Conservation (phyloP, 2,797 vertebrate species). For the Tamandua tetradactyla region DNA sequence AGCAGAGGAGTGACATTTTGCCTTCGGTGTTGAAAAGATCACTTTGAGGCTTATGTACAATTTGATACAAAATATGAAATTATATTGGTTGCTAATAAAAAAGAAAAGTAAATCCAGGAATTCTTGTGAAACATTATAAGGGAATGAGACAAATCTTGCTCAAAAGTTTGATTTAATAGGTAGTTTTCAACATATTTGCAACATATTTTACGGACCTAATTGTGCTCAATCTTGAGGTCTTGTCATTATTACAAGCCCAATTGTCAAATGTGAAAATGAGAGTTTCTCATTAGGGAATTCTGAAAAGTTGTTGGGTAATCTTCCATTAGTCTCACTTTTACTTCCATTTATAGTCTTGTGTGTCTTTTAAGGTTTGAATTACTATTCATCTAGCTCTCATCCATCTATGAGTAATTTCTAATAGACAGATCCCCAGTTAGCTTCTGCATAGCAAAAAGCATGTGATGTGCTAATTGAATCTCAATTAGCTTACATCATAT, state of each 20-base stretch:
- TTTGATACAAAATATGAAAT: constrained; percentile 43
- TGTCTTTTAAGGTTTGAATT: constrained; percentile 79
- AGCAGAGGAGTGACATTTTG: constrained; percentile 37
- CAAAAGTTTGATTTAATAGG: constrained; percentile 65
- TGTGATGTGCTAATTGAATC: constrained; percentile 73
- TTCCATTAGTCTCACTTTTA: constrained; percentile 78
- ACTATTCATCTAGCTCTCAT: constrained; percentile 73
- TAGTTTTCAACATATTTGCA: constrained; percentile 71
- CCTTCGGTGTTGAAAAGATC: constrained; percentile 49
- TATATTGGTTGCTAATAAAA: constrained; percentile 45
- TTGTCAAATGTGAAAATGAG: constrained; percentile 77
- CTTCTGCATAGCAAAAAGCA: constrained; percentile 72
- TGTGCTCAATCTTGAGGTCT: constrained; percentile 68
- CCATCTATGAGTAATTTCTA: constrained; percentile 76
- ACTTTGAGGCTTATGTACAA: not conserved
- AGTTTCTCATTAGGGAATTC: constrained; percentile 78
- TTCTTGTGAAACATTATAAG: constrained; percentile 48
- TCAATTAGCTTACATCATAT: constrained; percentile 78
- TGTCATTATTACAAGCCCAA: constrained; percentile 65
- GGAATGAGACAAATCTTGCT: constrained; percentile 50
- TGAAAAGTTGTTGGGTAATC: constrained; percentile 79
- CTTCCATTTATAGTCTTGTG: constrained; percentile 75
- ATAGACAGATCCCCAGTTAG: constrained; percentile 70
- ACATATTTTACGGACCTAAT: constrained; percentile 67
- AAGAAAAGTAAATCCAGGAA: constrained; percentile 56